Conservation (phyloP, 2,888 invertebrate genomes). For the Criorhina ranunculi region DNA sequence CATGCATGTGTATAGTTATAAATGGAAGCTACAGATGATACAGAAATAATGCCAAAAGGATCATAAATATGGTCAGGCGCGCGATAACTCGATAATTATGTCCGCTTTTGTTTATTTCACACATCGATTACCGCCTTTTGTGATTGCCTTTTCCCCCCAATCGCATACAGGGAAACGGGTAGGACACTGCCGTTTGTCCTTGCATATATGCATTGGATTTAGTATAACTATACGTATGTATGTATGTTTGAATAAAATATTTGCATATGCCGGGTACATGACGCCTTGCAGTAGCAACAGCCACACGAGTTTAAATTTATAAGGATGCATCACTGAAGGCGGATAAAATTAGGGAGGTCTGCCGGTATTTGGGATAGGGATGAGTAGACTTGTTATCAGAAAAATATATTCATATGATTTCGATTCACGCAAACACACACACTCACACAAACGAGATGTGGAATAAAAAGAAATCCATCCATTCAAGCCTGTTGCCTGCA, state of each 20-base stretch:
- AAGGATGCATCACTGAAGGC: conserved; percentile 57
- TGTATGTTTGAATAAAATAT: conserved; percentile 50
- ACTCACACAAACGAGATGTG: background rate
- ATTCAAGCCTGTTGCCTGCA: conserved; percentile 65
- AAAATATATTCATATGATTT: conserved; percentile 37
- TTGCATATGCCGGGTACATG: conserved; percentile 62
- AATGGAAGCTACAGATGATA: conserved; percentile 73
- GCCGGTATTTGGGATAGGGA: background rate
- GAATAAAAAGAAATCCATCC: conserved; percentile 40
- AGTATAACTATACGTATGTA: no score
- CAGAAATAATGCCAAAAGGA: conserved; percentile 77
- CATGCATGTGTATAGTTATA: conserved; percentile 56
- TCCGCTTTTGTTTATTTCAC: conserved; percentile 84
- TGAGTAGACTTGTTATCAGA: conserved; percentile 35
- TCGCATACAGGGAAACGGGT: background rate
- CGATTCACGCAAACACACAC: conserved; percentile 3
- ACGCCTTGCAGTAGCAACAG: conserved; percentile 38
- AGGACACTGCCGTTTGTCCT: conserved; percentile 42
- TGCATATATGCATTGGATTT: conserved; percentile 33
- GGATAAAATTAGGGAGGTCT: conserved; percentile 51
- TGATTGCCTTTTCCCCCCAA: conserved; percentile 32
- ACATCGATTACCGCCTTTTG: conserved; percentile 84
- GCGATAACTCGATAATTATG: conserved; percentile 85
- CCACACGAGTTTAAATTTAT: conserved; percentile 44
- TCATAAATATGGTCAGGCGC: conserved; percentile 80